Conservation (phyloP, 2,797 vertebrate genomes). For the Microtus obscurus region DNA sequence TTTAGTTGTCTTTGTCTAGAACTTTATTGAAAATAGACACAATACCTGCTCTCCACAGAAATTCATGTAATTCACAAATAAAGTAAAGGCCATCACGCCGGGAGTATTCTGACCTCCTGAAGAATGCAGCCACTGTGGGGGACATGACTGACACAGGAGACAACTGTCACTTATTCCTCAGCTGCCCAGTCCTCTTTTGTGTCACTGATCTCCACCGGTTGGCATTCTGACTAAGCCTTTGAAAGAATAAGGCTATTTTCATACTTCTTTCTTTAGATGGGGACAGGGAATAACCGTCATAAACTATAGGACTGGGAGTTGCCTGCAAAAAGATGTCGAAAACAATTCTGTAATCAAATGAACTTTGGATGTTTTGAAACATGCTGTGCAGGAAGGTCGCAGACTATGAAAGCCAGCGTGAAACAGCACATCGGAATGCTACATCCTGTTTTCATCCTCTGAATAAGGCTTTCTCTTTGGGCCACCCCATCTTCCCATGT, state of each 20-base stretch:
- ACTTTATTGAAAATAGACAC: not conserved
- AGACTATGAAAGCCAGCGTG: constrained; percentile 1
- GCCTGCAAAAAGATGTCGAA: constrained; percentile 39
- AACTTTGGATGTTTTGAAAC: constrained; percentile 41
- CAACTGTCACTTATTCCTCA: not conserved
- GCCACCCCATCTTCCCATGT: constrained; percentile 57
- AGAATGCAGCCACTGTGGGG: not conserved
- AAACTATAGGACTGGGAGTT: not conserved
- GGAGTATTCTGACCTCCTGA: not conserved
- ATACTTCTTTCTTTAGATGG: constrained; percentile 24
- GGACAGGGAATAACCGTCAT: not conserved
- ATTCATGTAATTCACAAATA: not conserved
- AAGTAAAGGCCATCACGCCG: not conserved
- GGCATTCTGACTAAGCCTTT: constrained; percentile 12
- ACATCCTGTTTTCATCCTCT: not conserved
- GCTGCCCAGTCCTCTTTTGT: not conserved
- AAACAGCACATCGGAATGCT: constrained; percentile 48
- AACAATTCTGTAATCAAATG: constrained; percentile 46
- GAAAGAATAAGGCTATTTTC: constrained; percentile 48
- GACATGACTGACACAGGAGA: not conserved
- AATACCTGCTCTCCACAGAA: not conserved
- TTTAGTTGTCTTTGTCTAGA: constrained; percentile 6
- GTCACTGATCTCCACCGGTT: not conserved
- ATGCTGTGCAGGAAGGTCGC: not conserved
- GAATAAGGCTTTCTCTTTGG: constrained; percentile 37